These are phyloP conservation scores for Pristionchus arcanus DNA, from an alignment of 2,888 invertebrate species.

Conservation along the genomic window DNA sequence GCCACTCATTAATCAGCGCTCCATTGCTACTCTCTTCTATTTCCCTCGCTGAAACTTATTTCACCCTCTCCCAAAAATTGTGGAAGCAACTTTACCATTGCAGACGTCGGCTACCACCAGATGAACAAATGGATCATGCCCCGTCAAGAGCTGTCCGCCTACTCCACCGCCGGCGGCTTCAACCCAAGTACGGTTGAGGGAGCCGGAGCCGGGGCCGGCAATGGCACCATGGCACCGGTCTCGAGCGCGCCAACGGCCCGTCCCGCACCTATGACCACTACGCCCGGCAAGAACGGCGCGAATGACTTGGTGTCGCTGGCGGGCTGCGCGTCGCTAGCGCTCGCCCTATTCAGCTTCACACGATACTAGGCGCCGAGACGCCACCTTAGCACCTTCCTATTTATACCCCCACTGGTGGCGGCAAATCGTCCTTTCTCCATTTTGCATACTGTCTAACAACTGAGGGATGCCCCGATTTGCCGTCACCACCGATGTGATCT, in stretches of 20 bases:
- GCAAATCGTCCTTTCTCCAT: background rate
- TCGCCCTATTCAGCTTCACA: constrained; percentile 12
- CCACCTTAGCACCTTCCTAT: background rate
- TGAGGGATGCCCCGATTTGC: background rate
- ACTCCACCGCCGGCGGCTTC: constrained; percentile 46
- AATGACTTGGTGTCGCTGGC: constrained; percentile 1
- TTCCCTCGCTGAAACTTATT: background rate
- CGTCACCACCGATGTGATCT: background rate
- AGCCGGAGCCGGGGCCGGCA: background rate
- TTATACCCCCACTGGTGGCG: background rate
- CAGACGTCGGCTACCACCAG: constrained; percentile 57
- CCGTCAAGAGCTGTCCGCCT: constrained; percentile 56
- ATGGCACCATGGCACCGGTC: background rate
- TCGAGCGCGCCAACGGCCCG: background rate
- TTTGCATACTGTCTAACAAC: background rate
- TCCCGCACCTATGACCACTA: background rate
- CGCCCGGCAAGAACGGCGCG: background rate
- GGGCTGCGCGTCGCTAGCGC: constrained; percentile 13
- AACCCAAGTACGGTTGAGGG: constrained; percentile 49
- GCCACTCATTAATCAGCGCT: background rate
- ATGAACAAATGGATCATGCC: constrained; percentile 57
- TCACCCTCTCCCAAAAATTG: background rate
- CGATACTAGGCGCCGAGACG: background rate
- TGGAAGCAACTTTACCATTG: background rate
- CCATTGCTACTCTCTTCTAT: background rate